A percentile compares a stretch with the other conserved stretches of the same genome.
phyloP scores from a whole-genome alignment of 2,797 vertebrate genomes.

The Eulemur albifrons region DNA sequence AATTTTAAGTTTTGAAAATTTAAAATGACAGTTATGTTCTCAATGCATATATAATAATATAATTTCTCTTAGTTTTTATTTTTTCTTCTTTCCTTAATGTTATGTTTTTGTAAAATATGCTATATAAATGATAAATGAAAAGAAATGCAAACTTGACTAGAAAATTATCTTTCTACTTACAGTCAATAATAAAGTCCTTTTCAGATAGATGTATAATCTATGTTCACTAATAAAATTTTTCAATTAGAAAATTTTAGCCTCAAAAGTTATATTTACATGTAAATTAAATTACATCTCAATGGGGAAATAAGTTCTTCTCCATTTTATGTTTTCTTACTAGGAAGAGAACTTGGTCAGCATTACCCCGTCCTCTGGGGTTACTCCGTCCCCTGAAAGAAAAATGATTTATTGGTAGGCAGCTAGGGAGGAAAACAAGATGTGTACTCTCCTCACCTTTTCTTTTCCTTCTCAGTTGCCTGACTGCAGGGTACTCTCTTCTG shows the following conservation, averaged over 20 bases:
- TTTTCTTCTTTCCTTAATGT: constrained; percentile 33
- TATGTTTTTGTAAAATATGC: constrained; percentile 36
- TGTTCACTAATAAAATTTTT: background rate
- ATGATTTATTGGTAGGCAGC: background rate
- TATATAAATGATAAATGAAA: constrained; percentile 3
- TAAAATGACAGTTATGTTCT: background rate
- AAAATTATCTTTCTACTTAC: constrained; percentile 39
- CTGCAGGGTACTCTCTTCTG: background rate
- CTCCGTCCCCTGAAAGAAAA: background rate
- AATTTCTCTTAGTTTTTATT: constrained; percentile 28
- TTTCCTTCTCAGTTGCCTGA: background rate
- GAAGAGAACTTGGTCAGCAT: background rate
- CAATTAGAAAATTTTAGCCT: background rate
- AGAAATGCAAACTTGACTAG: constrained; percentile 54
- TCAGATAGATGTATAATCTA: background rate
- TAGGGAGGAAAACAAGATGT: background rate
- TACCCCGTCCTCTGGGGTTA: background rate
- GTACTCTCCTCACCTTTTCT: background rate
- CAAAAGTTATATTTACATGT: background rate
- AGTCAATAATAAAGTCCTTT: background rate
- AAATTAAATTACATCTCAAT: background rate
- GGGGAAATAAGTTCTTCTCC: background rate
- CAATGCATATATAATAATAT: background rate
- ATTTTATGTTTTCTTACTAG: background rate
- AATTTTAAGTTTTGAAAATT: background rate